Evolutionary conservation across 35 echinoderm and acorn worm genomes (phyloP), one percentile per base, ranked within the genome.

Genomic region (Ophioderma brevispina): DNA sequence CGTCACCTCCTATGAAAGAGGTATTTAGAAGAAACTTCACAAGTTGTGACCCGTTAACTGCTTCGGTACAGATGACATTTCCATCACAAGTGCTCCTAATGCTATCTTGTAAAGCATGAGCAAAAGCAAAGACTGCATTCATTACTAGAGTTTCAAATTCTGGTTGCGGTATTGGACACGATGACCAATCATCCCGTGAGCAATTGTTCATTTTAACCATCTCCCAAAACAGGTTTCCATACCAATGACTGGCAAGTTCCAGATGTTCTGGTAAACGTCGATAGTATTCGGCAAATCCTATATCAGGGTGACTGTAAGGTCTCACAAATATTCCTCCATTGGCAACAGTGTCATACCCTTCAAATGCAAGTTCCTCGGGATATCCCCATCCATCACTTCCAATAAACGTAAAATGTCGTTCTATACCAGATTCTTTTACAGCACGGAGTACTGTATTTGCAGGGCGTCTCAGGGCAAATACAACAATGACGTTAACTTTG

Each of bases 361-460:
- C 37, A 15, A n/a, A 33, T 82, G 25, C 5, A n/a, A 8, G 36
- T n/a, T 33, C 33, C 19, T 0, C 38, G 17, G 41, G 41, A 8
- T 46, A 8, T 80, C 87, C 87, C 87, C 87, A 89, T n/a, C 32
- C 76, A 80, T 89, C 87, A 35, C 87, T 78, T 1, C 76, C 87
- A 40, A 89, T 89, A 37, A 76, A 89, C 0, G 78, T 80, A 55
- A 79, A 55, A 0, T 89, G 19, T 18, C 49, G 32, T 8, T 23
- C 77, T 21, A 49, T 31, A 40, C 59, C 13, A 25, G 23, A 38
- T 37, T 50, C 41, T n/a, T 32, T 13, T 3, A 89, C 34, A 0
- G 39, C 76, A 1, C 35, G 25, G 2, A 80, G 87, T 1, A 89
- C 76, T 1, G 33, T 35, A 39, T 89, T 80, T 10, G 87, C 87